Conservation (phyloP, 2,113 vertebrate genomes). For the Chlorocebus sabaeus region DNA sequence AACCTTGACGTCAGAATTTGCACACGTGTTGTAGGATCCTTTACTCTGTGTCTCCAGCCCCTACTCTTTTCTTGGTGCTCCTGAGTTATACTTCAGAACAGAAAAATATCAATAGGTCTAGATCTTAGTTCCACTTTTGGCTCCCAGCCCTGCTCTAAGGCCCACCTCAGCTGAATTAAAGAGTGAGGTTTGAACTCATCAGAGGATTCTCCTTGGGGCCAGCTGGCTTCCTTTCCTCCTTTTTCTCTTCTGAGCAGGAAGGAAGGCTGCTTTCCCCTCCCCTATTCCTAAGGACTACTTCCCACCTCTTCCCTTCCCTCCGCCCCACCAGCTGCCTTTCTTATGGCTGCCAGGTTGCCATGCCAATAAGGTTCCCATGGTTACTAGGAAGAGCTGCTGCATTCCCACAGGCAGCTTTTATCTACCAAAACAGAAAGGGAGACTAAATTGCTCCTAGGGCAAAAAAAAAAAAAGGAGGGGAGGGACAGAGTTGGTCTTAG, state of each 20-base stretch:
- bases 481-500: not conserved
- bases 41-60: not conserved
- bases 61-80: not conserved
- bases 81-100: not conserved
- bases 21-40: not conserved
- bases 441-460: not conserved
- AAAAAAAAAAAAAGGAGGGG: not conserved
- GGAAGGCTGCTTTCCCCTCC: not conserved
- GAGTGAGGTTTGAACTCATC: not conserved
- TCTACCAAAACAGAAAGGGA: constrained; percentile 40
- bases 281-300: not conserved
- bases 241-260: not conserved
- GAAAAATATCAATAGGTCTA: not conserved
- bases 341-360: constrained; percentile 62
- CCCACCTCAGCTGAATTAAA: not conserved
- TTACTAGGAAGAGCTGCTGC: constrained; percentile 54
- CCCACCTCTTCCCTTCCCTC: not conserved
- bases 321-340: constrained; percentile 20
- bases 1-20: not conserved
- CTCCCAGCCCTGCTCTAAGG: not conserved
- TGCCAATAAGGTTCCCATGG: constrained; percentile 75
- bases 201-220: not conserved
- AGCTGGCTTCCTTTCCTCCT: not conserved
- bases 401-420: constrained; percentile 54
- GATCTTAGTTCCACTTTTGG: not conserved